phyloP scores from a whole-genome alignment of 2,113 vertebrate species.

The Podarcis cretensis region DNA sequence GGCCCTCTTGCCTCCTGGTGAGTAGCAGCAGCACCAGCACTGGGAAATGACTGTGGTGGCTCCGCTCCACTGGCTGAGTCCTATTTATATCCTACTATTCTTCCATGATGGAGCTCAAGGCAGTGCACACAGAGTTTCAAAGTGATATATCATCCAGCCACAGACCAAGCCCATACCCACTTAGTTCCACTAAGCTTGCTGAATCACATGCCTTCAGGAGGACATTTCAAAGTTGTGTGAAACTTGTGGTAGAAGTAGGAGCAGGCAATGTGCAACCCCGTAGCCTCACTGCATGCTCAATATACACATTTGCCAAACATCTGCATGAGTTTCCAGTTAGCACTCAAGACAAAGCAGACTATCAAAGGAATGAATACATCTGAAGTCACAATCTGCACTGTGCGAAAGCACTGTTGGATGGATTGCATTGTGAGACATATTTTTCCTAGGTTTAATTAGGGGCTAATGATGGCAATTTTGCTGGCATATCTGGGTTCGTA shows the following conservation, averaged over 20 bases:
- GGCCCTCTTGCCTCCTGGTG: too few species aligned
- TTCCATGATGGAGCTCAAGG: not conserved
- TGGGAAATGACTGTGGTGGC: too few species aligned
- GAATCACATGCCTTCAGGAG: not conserved
- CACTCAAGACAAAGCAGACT: not conserved
- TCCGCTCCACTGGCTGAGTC: too few species aligned
- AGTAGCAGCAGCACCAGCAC: too few species aligned
- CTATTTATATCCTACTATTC: not conserved
- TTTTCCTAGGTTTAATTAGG: conserved; percentile 6
- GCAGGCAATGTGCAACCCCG: not conserved
- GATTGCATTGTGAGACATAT: not conserved
- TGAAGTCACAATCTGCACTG: not conserved
- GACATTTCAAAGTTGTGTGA: not conserved
- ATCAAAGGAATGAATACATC: not conserved
- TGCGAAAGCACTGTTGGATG: not conserved
- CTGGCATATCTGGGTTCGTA: not conserved
- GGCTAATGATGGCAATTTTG: not conserved
- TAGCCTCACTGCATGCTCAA: not conserved
- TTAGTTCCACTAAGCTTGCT: not conserved
- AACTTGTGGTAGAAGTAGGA: not conserved
- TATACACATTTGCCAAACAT: not conserved
- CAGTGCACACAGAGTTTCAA: not conserved
- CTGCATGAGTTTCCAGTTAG: not conserved
- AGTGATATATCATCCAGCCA: not conserved
- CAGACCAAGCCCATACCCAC: not conserved